These are phyloP conservation scores for Drosophila bunnanda DNA, from an alignment of 2,888 invertebrate genomes.

Conservation along the genomic window DNA sequence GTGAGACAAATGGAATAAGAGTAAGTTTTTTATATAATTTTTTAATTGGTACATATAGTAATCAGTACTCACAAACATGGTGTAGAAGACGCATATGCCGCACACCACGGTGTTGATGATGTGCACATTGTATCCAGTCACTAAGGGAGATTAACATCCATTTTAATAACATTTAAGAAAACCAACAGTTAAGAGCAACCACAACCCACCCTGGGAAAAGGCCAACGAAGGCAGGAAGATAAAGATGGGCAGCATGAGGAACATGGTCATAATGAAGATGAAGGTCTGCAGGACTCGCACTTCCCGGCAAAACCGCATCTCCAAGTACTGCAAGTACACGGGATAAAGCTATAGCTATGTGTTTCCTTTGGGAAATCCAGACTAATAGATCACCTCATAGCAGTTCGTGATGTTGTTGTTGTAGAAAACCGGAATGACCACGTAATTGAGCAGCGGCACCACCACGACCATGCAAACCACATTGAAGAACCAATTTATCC, in stretches of 20 bases:
- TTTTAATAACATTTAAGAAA: not conserved
- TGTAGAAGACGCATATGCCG: slow-evolving; percentile 87
- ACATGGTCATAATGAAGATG: slow-evolving; percentile 72
- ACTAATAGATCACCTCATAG: slow-evolving; percentile 83
- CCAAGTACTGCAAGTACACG: slow-evolving; percentile 74
- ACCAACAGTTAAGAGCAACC: accelerated
- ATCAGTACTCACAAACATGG: slow-evolving; percentile 87
- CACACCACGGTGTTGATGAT: slow-evolving; percentile 86
- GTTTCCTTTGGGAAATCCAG: not conserved
- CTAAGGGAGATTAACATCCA: slow-evolving; percentile 71
- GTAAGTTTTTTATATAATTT: too few relatives aligned
- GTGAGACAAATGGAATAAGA: not conserved
- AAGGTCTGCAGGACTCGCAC: slow-evolving; percentile 79
- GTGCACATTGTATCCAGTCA: slow-evolving; percentile 86
- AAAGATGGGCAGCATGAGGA: slow-evolving; percentile 81
- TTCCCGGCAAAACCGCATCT: slow-evolving; percentile 78
- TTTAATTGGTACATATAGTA: too few relatives aligned
- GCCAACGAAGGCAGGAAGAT: slow-evolving; percentile 83
- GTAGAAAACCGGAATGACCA: slow-evolving; percentile 86
- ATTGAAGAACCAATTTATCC: slow-evolving; percentile 85
- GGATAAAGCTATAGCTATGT: not conserved
- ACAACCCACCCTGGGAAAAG: slow-evolving; percentile 81
- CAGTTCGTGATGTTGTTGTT: slow-evolving; percentile 85
- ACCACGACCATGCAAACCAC: slow-evolving; percentile 83
- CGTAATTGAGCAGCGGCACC: slow-evolving; percentile 79